Conservation (phyloP, 2,113 vertebrate genomes). For the Dromiciops gliroides region DNA sequence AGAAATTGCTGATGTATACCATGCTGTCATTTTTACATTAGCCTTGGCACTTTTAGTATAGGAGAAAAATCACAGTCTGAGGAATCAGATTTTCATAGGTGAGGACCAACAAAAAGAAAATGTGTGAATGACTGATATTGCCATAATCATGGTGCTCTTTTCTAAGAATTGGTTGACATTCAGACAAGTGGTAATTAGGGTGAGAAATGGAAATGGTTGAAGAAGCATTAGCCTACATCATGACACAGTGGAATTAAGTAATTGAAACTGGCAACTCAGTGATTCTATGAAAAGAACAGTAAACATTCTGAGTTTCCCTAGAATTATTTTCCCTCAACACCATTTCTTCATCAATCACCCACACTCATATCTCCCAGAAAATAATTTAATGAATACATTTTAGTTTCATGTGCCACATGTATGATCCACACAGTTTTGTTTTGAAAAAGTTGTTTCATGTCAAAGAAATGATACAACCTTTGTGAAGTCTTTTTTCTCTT, state of each 20-base stretch:
- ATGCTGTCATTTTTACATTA: background rate
- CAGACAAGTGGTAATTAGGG: conserved; percentile 29
- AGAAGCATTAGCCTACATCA: background rate
- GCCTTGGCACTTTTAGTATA: background rate
- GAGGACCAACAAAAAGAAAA: background rate
- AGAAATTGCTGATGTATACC: background rate
- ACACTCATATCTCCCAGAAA: conserved; percentile 1
- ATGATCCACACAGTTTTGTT: background rate
- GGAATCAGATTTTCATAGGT: background rate
- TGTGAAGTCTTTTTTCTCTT: conserved; percentile 3
- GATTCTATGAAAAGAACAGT: background rate
- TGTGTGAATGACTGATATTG: background rate
- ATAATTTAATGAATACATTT: conserved; percentile 43
- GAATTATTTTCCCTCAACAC: background rate
- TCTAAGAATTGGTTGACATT: background rate
- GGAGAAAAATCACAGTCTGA: background rate
- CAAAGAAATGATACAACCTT: conserved; percentile 19
- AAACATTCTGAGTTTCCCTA: background rate
- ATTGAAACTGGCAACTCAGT: background rate
- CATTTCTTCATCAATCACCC: conserved; percentile 9
- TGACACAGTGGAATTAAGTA: background rate
- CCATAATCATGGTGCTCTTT: background rate
- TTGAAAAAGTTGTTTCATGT: conserved; percentile 26
- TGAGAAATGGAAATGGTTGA: background rate
- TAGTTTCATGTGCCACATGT: conserved; percentile 12